Base-by-base conservation (phyloP, 2,888 invertebrate genomes). In the Tortrix viridana region DNA sequence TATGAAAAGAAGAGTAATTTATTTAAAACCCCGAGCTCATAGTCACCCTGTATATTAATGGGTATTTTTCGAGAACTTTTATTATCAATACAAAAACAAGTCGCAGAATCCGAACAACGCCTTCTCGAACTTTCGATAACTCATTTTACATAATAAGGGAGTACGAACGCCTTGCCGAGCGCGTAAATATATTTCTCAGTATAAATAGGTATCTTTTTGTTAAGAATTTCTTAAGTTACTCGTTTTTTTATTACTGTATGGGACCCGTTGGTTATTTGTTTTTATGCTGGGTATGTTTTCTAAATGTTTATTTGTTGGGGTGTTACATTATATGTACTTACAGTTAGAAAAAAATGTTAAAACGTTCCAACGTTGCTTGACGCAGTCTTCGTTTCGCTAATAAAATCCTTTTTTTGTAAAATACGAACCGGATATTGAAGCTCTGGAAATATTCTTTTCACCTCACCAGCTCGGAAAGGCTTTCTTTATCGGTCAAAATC, bases 61-160 rank as follows among this genome's bases (percentile, higher is more conserved):
- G 5, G 41, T 41, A 41, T 16, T 16, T 16, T 16, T 16, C 16
- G 6, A 41, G 6, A 41, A 41, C 41, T 37, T 26, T 16, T 26
- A 50, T 50, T 43, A 50, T 50, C 50, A 58, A 58, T 44, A 32
- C 43, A n/a, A 50, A 49, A 41, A 32, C 50, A 49, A 22, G 43
- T 20, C 46, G 46, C 32, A 5, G 50, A 58, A 58, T 58, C 26
- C 43, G 49, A 26, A 58, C 50, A 43, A 43, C 58, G 56, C 54
- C 58, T 43, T 23, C 60, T 50, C 60, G 41, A 69, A 69, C 60
- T 72, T 69, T 61, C 67, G 64, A 65, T 72, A 72, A 72, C 72
- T 72, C 69, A 69, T 72, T 72, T 71, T 72, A 69, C 72, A 72
- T 72, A 69, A 71, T 68, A 69, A 69, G 67, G 56, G 57, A 62